Base-by-base conservation (phyloP, 2,113 vertebrate species). In the Tympanuchus pallidicinctus region DNA sequence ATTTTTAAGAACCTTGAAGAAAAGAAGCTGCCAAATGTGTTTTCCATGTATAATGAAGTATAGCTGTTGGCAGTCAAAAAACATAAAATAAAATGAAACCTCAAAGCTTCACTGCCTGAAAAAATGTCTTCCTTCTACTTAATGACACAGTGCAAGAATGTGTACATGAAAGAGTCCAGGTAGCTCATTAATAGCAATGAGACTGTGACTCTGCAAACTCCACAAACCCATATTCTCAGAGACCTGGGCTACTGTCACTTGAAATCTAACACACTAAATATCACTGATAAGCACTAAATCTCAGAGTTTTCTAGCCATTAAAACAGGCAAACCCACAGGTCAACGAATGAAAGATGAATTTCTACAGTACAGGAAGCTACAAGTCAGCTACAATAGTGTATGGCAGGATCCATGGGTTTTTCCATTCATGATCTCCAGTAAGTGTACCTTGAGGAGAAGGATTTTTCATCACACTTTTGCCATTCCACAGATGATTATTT, bases 41-140 rank as follows among this genome's bases (percentile, higher is more conserved):
- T 93, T 91, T 93, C 85, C 84, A 79, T 63, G 13, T 20, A 78
- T 78, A 83, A 93, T 34, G 69, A 81, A 82, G 52, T 13, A 89
- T 4, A 56, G 27, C n/a, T 66, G 34, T 50, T 92, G 89, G 83
- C 84, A 89, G 81, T 25, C 81, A 87, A 45, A 93, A 82, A 4
- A 1, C 38, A 70, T 81, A 89, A 90, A 92, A 86, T 42, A 69
- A 87, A 67, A 67, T 43, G 70, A 91, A 59, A 80, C 4, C 21
- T 57, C n/a, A 70, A 70, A 47, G n/a, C 45, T 38, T 89, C 77
- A 90, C 24, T 63, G 42, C 61, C 57, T 36, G 67, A 78, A 74
- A 47, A 77, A 88, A 82, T 10, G 47, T 36, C 38, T 89, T 82
- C 61, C 77, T 32, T 32, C 40, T 82, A 61, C 30, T 87, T n/a